A percentile compares a stretch with the other conserved stretches of the same genome.
phyloP scores from a whole-genome alignment of 2,888 invertebrate species.

The Andrena flavipes region DNA sequence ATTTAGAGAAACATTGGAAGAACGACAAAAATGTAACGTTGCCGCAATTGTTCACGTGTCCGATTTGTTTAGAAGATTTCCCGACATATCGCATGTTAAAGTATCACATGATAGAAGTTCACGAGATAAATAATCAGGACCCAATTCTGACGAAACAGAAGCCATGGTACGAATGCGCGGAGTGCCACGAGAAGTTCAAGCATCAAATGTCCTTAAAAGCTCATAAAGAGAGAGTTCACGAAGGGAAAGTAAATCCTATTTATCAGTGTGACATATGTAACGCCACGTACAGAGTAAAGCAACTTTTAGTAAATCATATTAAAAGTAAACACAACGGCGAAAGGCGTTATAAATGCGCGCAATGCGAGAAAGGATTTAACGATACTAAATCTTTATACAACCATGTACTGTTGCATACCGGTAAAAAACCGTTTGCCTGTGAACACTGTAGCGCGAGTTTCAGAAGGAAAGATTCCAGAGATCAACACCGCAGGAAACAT shows the following conservation, averaged over 20 bases:
- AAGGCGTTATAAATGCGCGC: slow-evolving; percentile 70
- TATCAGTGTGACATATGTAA: slow-evolving; percentile 67
- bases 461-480: slow-evolving; percentile 67
- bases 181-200: slow-evolving; percentile 71
- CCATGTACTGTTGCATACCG: slow-evolving; percentile 69
- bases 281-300: slow-evolving; percentile 64
- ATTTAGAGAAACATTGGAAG: slow-evolving; percentile 74
- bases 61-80: slow-evolving; percentile 62
- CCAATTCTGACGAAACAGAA: slow-evolving; percentile 68
- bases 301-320: slow-evolving; percentile 69
- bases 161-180: slow-evolving; percentile 67
- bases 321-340: slow-evolving; percentile 69
- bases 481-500: slow-evolving; percentile 69
- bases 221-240: slow-evolving; percentile 69
- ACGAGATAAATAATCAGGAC: slow-evolving; percentile 66
- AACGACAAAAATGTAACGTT: slow-evolving; percentile 64
- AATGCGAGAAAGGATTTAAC: slow-evolving; percentile 69
- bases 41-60: slow-evolving; percentile 65
- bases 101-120: slow-evolving; percentile 66
- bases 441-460: slow-evolving; percentile 68
- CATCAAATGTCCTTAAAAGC: slow-evolving; percentile 74
- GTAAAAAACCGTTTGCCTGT: slow-evolving; percentile 67
- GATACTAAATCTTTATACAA: slow-evolving; percentile 70
- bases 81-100: slow-evolving; percentile 71
- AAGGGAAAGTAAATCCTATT: slow-evolving; percentile 63